A percentile compares a stretch with the other conserved stretches of the same genome.
Evolutionary conservation across 2,113 vertebrate genomes (phyloP).

Genomic region (Nothocercus julius): DNA sequence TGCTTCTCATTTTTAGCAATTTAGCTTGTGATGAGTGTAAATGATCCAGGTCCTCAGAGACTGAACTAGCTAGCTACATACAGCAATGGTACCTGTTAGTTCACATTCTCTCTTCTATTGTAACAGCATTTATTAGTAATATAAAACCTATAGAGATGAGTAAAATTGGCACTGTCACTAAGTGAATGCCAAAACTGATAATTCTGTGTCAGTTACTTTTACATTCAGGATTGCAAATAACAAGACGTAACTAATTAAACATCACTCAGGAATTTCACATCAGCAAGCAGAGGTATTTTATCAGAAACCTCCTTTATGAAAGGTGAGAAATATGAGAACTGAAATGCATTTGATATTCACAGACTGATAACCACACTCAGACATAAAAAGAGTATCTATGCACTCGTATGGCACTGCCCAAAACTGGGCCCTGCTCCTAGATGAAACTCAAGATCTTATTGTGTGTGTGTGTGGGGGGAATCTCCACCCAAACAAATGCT

Average conservation of each 20-base stretch:
- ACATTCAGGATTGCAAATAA: neutral
- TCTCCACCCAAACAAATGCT: too few relatives aligned
- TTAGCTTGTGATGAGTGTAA: neutral
- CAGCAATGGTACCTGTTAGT: neutral
- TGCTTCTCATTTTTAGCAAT: constrained; percentile 35
- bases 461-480: too few relatives aligned
- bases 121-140: neutral
- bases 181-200: neutral
- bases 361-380: constrained; percentile 1
- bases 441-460: too few relatives aligned
- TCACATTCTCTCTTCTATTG: neutral
- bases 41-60: neutral
- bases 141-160: neutral
- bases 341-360: constrained; percentile 1
- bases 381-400: neutral
- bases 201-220: neutral
- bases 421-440: neutral
- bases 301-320: neutral
- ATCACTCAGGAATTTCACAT: neutral
- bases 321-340: neutral
- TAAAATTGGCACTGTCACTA: neutral
- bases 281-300: neutral
- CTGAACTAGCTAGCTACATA: neutral
- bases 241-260: neutral
- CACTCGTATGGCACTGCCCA: neutral